Evolutionary conservation across 2,113 vertebrate genomes (phyloP).

Genomic region (Aspiorhynchus laticeps): DNA sequence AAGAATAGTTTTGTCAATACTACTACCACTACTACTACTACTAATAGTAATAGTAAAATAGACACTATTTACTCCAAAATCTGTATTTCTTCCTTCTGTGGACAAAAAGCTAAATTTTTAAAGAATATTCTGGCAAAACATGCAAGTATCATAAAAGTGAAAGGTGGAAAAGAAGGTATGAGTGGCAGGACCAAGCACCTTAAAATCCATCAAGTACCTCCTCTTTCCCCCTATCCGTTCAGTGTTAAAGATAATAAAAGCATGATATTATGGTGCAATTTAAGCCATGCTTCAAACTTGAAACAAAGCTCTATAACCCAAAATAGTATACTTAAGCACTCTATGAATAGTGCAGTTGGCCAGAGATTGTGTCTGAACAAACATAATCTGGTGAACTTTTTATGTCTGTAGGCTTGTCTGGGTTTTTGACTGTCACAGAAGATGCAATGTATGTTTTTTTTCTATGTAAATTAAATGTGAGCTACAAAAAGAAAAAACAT

Average conservation of each 20-base stretch:
- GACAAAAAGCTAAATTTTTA: neutral
- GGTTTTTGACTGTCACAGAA: too few relatives aligned
- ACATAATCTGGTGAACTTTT: neutral
- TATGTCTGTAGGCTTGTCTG: too few relatives aligned
- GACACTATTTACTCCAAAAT: neutral
- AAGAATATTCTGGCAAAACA: neutral
- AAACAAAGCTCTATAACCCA: too few relatives aligned
- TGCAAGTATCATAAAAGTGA: neutral
- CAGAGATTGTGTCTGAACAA: neutral
- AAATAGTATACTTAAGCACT: neutral
- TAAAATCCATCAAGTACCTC: neutral
- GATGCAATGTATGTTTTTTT: neutral
- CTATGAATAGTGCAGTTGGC: neutral
- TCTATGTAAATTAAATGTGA: neutral
- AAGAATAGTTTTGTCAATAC: neutral
- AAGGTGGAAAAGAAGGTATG: neutral
- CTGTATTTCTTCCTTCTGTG: neutral
- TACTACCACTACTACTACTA: too few relatives aligned
- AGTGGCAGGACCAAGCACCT: neutral
- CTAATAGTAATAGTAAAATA: too few relatives aligned
- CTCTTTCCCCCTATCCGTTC: too few relatives aligned
- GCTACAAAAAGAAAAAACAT: neutral
- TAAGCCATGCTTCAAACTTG: too few relatives aligned
- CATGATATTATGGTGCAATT: too few relatives aligned
- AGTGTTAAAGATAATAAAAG: too few relatives aligned